These are phyloP conservation scores for Psix sp. DNA, from an alignment of 1,140 invertebrate genomes.

Conservation along the genomic window DNA sequence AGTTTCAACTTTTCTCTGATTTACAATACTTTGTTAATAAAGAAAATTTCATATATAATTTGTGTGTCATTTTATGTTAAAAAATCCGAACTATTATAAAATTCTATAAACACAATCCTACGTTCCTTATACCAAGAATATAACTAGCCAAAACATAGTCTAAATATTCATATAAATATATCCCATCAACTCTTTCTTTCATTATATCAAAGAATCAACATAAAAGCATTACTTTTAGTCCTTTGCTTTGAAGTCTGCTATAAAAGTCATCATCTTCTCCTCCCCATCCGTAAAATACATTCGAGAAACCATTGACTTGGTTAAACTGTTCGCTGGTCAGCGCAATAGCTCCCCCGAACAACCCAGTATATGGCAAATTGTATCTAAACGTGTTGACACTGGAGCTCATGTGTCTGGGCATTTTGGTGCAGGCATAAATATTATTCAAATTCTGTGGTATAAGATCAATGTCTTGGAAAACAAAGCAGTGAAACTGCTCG, in stretches of 20 bases:
- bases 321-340: conserved; percentile 84
- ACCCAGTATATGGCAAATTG: conserved; percentile 84
- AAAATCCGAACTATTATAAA: too few species aligned
- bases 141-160: too few species aligned
- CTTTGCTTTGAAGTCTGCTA: conserved; percentile 71
- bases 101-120: too few species aligned
- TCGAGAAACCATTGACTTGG: conserved; percentile 94
- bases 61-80: too few species aligned
- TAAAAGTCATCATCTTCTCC: conserved; percentile 95
- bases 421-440: conserved; percentile 92
- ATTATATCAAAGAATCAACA: conserved; percentile 7
- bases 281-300: conserved; percentile 91
- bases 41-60: too few species aligned
- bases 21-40: too few species aligned
- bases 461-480: conserved; percentile 97
- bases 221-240: conserved; percentile 61
- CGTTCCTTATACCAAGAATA: too few species aligned
- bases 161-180: too few species aligned
- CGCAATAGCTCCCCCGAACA: conserved; percentile 88
- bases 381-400: conserved; percentile 93
- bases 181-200: too few species aligned
- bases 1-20: too few species aligned
- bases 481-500: conserved; percentile 89
- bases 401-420: conserved; percentile 94
- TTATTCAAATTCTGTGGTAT: conserved; percentile 93